Evolutionary conservation across 2,113 vertebrate species (phyloP).

Genomic region (Pomatorhinus ruficollis): DNA sequence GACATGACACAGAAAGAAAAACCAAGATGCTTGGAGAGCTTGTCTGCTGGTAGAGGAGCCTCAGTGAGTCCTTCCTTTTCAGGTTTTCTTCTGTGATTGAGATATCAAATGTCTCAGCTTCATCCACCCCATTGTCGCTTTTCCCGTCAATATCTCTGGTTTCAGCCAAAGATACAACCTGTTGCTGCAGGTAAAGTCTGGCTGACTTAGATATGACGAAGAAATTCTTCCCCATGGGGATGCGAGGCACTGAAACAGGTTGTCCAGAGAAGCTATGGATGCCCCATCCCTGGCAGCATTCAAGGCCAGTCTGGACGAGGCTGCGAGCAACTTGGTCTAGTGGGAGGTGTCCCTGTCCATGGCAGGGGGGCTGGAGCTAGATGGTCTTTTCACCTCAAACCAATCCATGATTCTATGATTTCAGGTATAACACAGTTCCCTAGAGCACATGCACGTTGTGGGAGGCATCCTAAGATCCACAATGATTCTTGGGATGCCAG

Average conservation of each 20-base stretch:
- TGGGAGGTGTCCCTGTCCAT: background rate
- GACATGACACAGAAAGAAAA: background rate
- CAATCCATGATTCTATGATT: background rate
- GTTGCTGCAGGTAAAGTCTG: background rate
- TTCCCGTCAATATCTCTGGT: background rate
- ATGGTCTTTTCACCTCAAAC: background rate
- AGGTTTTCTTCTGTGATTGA: background rate
- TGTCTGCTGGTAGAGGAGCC: background rate
- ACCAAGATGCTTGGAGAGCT: background rate
- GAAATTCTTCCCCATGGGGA: background rate
- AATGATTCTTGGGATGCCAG: background rate
- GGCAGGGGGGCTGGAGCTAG: background rate
- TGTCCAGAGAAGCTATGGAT: background rate
- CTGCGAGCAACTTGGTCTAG: background rate
- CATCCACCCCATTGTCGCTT: fast-evolving
- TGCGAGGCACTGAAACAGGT: background rate
- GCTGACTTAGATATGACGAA: background rate
- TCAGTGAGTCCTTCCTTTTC: background rate
- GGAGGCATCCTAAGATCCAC: background rate
- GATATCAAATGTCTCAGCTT: background rate
- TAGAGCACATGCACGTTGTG: fast-evolving
- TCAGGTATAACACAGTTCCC: background rate
- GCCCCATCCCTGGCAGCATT: background rate
- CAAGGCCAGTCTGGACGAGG: background rate
- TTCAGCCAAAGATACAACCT: background rate